Evolutionary conservation across 2,797 vertebrate genomes (phyloP), one percentile per base, ranked within the genome.

Genomic region (Smutsia gigantea): DNA sequence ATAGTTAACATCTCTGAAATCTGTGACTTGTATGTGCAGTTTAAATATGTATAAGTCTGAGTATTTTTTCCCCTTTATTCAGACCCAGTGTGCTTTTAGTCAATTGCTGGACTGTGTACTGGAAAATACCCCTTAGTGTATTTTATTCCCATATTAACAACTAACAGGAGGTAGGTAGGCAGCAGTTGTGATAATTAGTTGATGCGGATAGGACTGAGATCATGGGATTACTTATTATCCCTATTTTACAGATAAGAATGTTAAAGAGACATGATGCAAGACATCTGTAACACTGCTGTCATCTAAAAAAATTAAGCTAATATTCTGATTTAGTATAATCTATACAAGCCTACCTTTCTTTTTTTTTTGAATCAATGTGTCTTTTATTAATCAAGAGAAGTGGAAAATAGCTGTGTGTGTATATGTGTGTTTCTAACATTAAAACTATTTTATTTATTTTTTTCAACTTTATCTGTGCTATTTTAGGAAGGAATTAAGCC

Each of bases 31-130:
- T 72, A 86, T 46, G 18, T 71, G 5, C 42, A 71, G 94, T 37
- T 6, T 63, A 92, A 89, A 93, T 82, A 81, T 77, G 42, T 34
- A 75, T 64, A 81, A 94, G 78, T 87, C 37, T 59, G 55, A 82
- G 14, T 21, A 3, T 69, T 21, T 63, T 51, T 25, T 17, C 61
- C 42, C 12, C 19, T 15, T 87, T 59, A 74, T 14, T 87, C 7
- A 68, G 14, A 66, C 53, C n/a, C 51, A 95, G 11, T 51, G 29
- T 72, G 29, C 37, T 94, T 94, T 93, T n/a, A 87, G 37, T 57
- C 29, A 72, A 11, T 75, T 92, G 51, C 18, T 63, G 8, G 85
- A 37, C n/a, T 59, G 12, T n/a, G 5, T 68, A 21, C 42, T 53
- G 13, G 51, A 75, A 92, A 63, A 53, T 15, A 2, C 42, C 13